These are phyloP conservation scores for Ricordea florida DNA, from an alignment of 92 coral and sea anemone species.

Conservation along the genomic window DNA sequence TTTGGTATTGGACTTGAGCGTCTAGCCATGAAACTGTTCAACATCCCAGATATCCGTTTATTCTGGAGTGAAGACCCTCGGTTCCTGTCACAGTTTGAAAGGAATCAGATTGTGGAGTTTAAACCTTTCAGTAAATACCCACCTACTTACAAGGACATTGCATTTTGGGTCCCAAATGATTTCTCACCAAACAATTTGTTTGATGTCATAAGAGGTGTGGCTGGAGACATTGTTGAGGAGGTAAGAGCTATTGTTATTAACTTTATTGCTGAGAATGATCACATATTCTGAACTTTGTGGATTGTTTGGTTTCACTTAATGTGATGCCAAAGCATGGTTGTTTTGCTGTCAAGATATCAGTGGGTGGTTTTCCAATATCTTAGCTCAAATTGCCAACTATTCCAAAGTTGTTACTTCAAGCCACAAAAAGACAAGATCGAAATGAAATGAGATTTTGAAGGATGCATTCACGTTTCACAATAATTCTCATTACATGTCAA, in stretches of 20 bases:
- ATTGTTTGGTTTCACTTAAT: not conserved
- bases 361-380: too few species aligned
- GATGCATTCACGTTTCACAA: too few species aligned
- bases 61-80: conserved; percentile 95
- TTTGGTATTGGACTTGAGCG: conserved; percentile 98
- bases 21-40: conserved; percentile 93
- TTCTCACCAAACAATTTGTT: conserved; percentile 87
- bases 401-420: too few species aligned
- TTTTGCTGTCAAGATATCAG: too few species aligned
- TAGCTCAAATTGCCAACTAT: too few species aligned
- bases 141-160: conserved; percentile 83
- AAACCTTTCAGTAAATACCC: conserved; percentile 99
- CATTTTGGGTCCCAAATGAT: conserved; percentile 87
- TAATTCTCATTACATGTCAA: too few species aligned
- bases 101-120: conserved; percentile 68
- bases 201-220: conserved; percentile 87
- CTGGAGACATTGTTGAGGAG: conserved; percentile 98
- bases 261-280: not conserved
- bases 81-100: conserved; percentile 82
- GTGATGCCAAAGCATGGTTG: too few species aligned
- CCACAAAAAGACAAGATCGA: too few species aligned
- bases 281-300: not conserved
- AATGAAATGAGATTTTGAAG: too few species aligned
- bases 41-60: conserved; percentile 93
- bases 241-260: conserved; percentile 20